phyloP scores from a whole-genome alignment of 2,797 vertebrate species.

The Ctenosaura bakeri region DNA sequence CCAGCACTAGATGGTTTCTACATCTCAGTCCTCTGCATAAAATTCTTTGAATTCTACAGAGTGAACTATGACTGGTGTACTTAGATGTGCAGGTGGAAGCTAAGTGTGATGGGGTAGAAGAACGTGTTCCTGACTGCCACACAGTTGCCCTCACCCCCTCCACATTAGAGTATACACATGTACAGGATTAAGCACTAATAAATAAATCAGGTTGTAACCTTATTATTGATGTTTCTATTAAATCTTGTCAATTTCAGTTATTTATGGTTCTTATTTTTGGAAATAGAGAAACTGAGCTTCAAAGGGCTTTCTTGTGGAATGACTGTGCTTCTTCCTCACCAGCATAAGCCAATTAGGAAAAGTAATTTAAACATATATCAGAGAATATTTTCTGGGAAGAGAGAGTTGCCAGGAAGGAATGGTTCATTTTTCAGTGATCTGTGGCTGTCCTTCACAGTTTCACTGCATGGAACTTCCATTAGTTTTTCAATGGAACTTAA shows the following conservation, averaged over 20 bases:
- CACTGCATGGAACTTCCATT: neutral
- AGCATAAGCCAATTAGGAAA: neutral
- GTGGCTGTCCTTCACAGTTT: neutral
- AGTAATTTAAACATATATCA: neutral
- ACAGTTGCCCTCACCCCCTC: too few species aligned
- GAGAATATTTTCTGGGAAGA: neutral
- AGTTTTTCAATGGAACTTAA: conserved; percentile 32
- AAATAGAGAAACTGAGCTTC: neutral
- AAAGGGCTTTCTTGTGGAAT: neutral
- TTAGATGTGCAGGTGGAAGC: too few species aligned
- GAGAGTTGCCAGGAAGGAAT: neutral
- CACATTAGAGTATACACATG: neutral
- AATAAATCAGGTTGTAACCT: neutral
- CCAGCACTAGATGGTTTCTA: too few species aligned
- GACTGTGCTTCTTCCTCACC: neutral
- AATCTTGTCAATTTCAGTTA: neutral
- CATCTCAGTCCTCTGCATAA: too few species aligned
- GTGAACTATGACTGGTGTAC: too few species aligned
- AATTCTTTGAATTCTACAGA: too few species aligned
- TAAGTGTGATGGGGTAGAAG: too few species aligned
- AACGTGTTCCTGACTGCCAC: too few species aligned
- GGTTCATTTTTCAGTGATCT: neutral
- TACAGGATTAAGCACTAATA: neutral
- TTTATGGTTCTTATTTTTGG: neutral
- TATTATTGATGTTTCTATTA: neutral